Base-by-base conservation (phyloP, 2,888 invertebrate genomes). In the Hanleya hanleyi region DNA sequence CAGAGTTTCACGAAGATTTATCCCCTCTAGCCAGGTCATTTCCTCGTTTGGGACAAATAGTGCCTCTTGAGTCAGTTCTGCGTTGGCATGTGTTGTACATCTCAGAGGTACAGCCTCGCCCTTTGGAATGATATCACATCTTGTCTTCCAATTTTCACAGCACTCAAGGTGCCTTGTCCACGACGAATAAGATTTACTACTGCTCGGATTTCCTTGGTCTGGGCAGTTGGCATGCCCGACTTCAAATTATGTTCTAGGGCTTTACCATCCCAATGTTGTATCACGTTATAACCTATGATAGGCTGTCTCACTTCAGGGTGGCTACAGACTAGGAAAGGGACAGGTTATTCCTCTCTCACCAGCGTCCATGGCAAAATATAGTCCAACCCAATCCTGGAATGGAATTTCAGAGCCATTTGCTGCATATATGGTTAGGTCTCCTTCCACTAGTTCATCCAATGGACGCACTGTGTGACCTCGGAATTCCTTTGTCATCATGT, bases 71-170 rank as follows among this genome's bases (percentile, higher is more conserved):
- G n/a, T n/a, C n/a, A n/a, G n/a, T n/a, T n/a, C n/a, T n/a, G n/a
- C n/a, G n/a, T n/a, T n/a, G n/a, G 22, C 9, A 33, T 62, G 22
- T 12, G 7, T 35, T 22, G 33, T 62, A 62, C 62, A 62, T 7
- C 36, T 7, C 22, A 62, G 32, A 32, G 62, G 62, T 22, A 62
- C 62, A 12, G 29, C 7, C 36, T 32, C 7, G 22, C 62, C 62
- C 7, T 35, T 22, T 7, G 62, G 62, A 9, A 62, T 62, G 32
- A 62, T 62, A n/a, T n/a, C 26, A 62, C 22, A 33, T 62, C 62
- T 32, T 62, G 62, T 33, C 62, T 62, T 22, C 62, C 62, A 6
- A 62, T 32, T 62, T 35, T 32, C 7, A 62, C 62, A 33, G 62
- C 32, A 12, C 62, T 15, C 26, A 62, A 12, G 33, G 6, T 15